These are phyloP conservation scores for Eupithecia inturbata DNA, from an alignment of 2,888 invertebrate genomes.

Conservation along the genomic window DNA sequence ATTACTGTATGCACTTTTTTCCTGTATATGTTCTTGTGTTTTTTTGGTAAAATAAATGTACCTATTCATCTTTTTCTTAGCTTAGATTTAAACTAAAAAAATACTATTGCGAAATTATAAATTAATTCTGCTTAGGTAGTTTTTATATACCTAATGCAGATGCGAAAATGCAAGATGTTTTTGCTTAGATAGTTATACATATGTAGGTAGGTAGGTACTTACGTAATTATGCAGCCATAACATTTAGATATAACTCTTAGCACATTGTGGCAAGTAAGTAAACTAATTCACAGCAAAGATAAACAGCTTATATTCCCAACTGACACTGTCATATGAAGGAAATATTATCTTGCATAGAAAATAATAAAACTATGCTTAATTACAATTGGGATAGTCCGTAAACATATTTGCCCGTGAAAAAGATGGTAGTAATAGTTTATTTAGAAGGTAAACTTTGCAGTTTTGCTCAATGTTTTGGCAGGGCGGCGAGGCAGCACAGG, in stretches of 20 bases:
- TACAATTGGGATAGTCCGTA: background rate
- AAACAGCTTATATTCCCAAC: constrained; percentile 53
- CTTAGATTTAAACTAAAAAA: background rate
- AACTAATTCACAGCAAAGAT: constrained; percentile 53
- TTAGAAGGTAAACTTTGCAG: constrained; percentile 31
- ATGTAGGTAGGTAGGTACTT: constrained; percentile 46
- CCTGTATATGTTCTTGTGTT: no score
- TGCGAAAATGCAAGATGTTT: background rate
- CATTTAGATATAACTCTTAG: constrained; percentile 28
- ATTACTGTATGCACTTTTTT: no score
- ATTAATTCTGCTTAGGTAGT: background rate
- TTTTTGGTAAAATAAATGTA: no score
- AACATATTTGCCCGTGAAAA: constrained; percentile 3
- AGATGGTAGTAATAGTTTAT: background rate
- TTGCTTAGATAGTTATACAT: background rate
- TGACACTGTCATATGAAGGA: constrained; percentile 54
- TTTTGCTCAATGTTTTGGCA: constrained; percentile 64
- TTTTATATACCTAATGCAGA: background rate
- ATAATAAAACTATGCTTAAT: background rate
- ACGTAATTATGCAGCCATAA: constrained; percentile 52
- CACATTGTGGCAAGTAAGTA: constrained; percentile 32
- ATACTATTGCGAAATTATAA: background rate
- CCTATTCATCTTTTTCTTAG: no score
- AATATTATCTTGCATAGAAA: constrained; percentile 46
- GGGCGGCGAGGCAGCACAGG: constrained; percentile 58